These are phyloP conservation scores for Tachypleus tridentatus DNA, from an alignment of 1,140 invertebrate genomes.

Conservation along the genomic window DNA sequence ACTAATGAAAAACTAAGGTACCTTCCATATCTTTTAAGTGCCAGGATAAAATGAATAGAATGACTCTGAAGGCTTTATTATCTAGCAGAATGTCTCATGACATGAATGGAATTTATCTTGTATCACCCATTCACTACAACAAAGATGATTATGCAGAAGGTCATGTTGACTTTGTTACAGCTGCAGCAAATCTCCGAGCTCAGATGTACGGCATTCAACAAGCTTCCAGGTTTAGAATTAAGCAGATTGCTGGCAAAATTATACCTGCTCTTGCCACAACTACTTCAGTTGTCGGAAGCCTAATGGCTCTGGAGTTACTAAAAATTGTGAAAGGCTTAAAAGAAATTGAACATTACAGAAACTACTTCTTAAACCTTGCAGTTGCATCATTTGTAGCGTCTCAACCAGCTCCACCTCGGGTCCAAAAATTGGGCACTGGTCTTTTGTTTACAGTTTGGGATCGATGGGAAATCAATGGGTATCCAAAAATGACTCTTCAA, in stretches of 20 bases:
- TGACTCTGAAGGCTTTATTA: no score
- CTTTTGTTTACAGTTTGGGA: background rate
- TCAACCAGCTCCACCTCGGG: constrained; percentile 50
- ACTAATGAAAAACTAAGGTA: no score
- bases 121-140: no score
- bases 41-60: no score
- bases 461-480: background rate
- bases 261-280: constrained; percentile 99
- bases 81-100: no score
- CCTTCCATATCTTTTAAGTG: no score
- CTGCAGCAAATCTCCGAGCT: constrained; percentile 84
- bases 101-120: no score
- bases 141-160: background rate
- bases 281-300: constrained; percentile 85
- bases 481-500: background rate
- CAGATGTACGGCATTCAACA: constrained; percentile 83
- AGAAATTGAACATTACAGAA: constrained; percentile 63
- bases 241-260: constrained; percentile 94
- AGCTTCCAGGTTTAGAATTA: constrained; percentile 94
- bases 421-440: background rate
- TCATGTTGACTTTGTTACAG: constrained; percentile 81
- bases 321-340: constrained; percentile 49
- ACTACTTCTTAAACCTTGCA: constrained; percentile 91
- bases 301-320: constrained; percentile 84
- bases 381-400: constrained; percentile 94